Conservation (phyloP, 2,113 vertebrate genomes). For the Entomyzon cyanotis region DNA sequence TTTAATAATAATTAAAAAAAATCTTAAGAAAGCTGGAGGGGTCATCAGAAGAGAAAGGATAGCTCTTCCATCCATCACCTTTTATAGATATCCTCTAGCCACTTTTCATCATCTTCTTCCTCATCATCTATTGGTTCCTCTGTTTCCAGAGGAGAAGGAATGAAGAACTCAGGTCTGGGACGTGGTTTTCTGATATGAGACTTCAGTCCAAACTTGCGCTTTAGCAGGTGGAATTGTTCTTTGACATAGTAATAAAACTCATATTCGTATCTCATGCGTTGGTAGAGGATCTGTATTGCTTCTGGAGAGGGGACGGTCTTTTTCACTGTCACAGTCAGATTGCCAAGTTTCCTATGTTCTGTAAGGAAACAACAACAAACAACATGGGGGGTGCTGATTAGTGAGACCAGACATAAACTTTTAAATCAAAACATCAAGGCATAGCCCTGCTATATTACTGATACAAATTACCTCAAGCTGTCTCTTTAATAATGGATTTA, state of each 20-base stretch:
- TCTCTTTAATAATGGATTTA: background rate
- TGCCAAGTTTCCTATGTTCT: conserved; percentile 96
- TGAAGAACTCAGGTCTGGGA: conserved; percentile 81
- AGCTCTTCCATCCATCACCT: conserved; percentile 74
- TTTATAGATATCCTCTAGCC: conserved; percentile 87
- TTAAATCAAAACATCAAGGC: background rate
- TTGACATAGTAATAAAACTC: conserved; percentile 96
- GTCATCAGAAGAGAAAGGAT: conserved; percentile 19
- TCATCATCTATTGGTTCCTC: conserved; percentile 86
- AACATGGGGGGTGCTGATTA: background rate
- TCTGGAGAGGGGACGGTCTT: conserved; percentile 92
- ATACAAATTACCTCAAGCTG: background rate
- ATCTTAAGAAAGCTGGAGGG: conserved; percentile 63
- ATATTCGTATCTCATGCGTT: conserved; percentile 94
- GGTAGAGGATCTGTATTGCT: conserved; percentile 93
- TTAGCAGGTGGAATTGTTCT: conserved; percentile 93
- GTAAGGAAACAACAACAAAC: conserved; percentile 31
- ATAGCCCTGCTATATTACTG: background rate
- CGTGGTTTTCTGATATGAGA: conserved; percentile 69
- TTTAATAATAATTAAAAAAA: conserved; percentile 67
- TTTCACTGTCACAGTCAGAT: conserved; percentile 94
- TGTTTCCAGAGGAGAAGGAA: conserved; percentile 85
- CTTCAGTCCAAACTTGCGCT: conserved; percentile 95
- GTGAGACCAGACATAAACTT: background rate
- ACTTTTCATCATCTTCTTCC: conserved; percentile 87